Percentiles rank a stretch among this genome's conserved stretches.
Conservation (phyloP, 37 sponge, comb jelly and placozoan genomes). For the Amphimedon queenslandica region DNA sequence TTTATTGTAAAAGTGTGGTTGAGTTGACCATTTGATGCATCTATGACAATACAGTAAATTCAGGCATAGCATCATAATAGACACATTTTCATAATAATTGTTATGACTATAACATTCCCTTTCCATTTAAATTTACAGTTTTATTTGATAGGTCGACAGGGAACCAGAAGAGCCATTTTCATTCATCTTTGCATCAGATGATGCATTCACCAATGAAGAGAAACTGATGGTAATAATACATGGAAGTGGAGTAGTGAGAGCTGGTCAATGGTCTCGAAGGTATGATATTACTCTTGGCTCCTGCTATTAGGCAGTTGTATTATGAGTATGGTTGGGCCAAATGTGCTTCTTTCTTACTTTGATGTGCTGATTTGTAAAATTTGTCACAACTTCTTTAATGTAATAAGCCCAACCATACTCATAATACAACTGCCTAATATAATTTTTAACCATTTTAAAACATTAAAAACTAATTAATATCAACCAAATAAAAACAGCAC, state of each 20-base stretch:
- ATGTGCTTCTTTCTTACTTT: neutral
- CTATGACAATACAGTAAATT: too few species aligned
- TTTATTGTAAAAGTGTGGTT: too few species aligned
- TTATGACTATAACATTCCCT: too few species aligned
- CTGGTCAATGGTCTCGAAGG: conserved; percentile 90
- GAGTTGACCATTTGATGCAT: too few species aligned
- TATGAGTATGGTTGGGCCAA: neutral
- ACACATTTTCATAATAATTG: too few species aligned
- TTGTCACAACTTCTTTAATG: neutral
- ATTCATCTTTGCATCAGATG: conserved; percentile 72
- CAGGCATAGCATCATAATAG: too few species aligned
- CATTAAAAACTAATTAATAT: too few species aligned
- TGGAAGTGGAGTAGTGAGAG: conserved; percentile 87
- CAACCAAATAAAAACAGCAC: neutral
- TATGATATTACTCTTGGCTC: conserved; percentile 10
- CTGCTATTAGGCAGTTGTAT: neutral
- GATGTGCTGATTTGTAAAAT: neutral
- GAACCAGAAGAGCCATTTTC: conserved; percentile 33
- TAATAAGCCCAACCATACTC: neutral
- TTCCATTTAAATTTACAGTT: too few species aligned
- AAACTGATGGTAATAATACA: conserved; percentile 79
- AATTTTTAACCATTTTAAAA: neutral
- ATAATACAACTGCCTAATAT: neutral
- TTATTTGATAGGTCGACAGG: too few species aligned
- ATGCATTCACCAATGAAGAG: conserved; percentile 40